These are phyloP conservation scores for Lonchura striata DNA, from an alignment of 2,113 vertebrate species.

Conservation along the genomic window DNA sequence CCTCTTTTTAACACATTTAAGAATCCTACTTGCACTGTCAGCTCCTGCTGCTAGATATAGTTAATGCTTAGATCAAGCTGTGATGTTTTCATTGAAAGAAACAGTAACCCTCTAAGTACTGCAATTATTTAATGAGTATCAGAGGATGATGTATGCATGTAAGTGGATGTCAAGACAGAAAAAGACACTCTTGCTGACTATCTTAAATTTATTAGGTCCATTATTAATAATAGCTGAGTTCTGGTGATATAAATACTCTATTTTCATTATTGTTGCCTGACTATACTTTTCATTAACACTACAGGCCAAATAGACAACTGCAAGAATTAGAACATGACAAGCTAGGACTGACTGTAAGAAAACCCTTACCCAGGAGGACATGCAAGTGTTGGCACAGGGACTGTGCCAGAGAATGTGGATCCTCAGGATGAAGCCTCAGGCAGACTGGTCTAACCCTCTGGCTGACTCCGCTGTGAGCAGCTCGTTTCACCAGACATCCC, in stretches of 20 bases:
- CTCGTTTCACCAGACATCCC: not conserved
- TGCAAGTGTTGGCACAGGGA: not conserved
- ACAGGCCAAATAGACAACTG: not conserved
- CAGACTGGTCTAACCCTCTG: not conserved
- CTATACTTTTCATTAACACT: not conserved
- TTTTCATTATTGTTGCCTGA: not conserved
- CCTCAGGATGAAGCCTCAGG: not conserved
- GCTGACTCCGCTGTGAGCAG: not conserved
- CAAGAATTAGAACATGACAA: not conserved
- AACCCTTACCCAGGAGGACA: not conserved
- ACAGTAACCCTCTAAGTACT: not conserved
- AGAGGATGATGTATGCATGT: not conserved
- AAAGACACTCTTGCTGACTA: not conserved
- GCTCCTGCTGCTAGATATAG: not conserved
- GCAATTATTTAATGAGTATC: not conserved
- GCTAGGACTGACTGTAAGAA: not conserved
- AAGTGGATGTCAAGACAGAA: not conserved
- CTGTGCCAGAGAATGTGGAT: not conserved
- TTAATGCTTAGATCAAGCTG: slow-evolving; percentile 7
- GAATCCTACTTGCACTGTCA: not conserved
- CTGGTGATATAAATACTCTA: not conserved
- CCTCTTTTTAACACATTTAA: not conserved
- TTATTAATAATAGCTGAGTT: not conserved
- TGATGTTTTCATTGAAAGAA: not conserved
- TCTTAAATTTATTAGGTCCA: not conserved